Conservation (phyloP, 2,113 vertebrate species). For the Austrofundulus limnaeus region DNA sequence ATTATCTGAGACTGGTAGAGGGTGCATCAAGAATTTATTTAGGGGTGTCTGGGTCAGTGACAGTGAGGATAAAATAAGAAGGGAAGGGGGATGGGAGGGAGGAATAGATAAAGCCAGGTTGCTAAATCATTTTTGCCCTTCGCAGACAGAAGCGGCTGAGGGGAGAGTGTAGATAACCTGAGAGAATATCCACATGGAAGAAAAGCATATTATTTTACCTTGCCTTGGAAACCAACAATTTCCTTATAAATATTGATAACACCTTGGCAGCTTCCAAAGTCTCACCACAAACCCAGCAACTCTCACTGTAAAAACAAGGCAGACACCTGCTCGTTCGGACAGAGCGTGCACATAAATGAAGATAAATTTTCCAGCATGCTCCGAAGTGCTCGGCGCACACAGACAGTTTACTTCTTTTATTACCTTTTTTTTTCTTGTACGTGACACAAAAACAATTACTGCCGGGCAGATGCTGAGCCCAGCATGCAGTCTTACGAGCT, state of each 20-base stretch:
- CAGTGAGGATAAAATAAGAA: conserved; percentile 19
- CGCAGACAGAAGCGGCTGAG: conserved; percentile 7
- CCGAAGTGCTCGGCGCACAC: conserved; percentile 2
- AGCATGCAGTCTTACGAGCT: conserved; percentile 12
- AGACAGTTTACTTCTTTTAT: conserved; percentile 20
- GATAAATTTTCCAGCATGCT: conserved; percentile 17
- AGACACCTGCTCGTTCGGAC: conserved; percentile 20
- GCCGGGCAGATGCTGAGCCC: conserved; percentile 17
- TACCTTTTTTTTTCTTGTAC: conserved; percentile 12
- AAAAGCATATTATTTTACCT: not conserved
- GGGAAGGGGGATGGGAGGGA: conserved; percentile 15
- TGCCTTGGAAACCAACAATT: conserved; percentile 25
- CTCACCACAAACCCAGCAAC: too few relatives aligned
- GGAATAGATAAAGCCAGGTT: conserved; percentile 2
- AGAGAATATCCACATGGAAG: not conserved
- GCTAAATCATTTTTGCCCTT: conserved; percentile 36
- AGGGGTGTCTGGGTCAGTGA: conserved; percentile 7
- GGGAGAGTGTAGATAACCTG: not conserved
- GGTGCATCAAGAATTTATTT: conserved; percentile 23
- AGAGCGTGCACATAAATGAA: conserved; percentile 14
- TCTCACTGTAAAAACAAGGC: not conserved
- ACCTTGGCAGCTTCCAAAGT: not conserved
- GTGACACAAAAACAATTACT: conserved; percentile 18
- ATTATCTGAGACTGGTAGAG: not conserved
- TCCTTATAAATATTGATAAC: conserved; percentile 53